These are phyloP conservation scores for Megalurothrips usitatus DNA, from an alignment of 2,888 invertebrate species.

Conservation along the genomic window DNA sequence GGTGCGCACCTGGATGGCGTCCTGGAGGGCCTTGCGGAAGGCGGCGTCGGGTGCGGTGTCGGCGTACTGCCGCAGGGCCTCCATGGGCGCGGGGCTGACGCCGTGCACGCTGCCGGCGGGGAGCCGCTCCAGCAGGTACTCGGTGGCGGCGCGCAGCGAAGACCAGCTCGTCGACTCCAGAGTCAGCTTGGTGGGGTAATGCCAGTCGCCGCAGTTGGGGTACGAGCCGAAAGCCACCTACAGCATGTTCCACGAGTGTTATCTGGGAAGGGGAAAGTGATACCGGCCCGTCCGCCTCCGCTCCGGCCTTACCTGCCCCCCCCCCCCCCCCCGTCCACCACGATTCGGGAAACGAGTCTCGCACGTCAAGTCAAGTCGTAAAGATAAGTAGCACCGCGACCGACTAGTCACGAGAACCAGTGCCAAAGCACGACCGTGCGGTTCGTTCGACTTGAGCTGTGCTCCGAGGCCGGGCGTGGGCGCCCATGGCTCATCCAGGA, in stretches of 20 bases:
- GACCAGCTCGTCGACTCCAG: constrained; percentile 48
- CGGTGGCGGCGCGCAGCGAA: constrained; percentile 45
- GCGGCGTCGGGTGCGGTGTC: not conserved
- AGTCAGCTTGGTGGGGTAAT: constrained; percentile 52
- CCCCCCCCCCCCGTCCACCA: not conserved
- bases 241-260: not conserved
- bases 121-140: constrained; percentile 44
- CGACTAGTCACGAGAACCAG: not conserved
- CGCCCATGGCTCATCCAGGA: no score
- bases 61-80: not conserved
- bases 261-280: not conserved
- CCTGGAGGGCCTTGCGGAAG: not conserved
- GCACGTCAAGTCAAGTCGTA: not conserved
- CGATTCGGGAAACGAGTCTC: not conserved
- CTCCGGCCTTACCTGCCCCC: not conserved
- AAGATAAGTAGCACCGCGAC: not conserved
- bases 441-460: no score
- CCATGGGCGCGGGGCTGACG: constrained; percentile 39
- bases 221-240: constrained; percentile 55
- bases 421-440: no score
- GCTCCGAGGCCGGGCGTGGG: no score
- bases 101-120: constrained; percentile 48
- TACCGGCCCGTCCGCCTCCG: no score
- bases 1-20: not conserved
- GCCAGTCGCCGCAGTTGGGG: constrained; percentile 50